Conservation (phyloP, 1,140 invertebrate genomes). For the Drosophila carrolli region DNA sequence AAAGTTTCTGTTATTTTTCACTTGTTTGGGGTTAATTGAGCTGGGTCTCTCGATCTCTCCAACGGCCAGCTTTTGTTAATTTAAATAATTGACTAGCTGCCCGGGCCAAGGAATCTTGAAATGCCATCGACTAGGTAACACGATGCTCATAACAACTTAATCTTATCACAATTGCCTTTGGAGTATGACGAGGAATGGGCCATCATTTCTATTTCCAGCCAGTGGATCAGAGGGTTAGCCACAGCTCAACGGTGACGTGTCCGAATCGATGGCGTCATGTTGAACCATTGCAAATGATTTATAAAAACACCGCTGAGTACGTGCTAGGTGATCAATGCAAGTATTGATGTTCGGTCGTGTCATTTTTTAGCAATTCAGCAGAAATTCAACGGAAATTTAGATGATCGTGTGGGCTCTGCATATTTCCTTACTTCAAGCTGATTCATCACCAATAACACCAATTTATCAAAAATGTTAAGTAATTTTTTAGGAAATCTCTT, state of each 20-base stretch:
- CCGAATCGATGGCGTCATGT: conserved; percentile 62
- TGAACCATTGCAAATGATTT: conserved; percentile 28
- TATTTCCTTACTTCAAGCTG: conserved; percentile 28
- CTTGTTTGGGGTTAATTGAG: conserved; percentile 76
- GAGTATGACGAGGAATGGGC: conserved; percentile 12
- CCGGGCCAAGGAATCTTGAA: conserved; percentile 17
- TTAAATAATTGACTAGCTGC: conserved; percentile 61
- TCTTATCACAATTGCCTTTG: conserved; percentile 65
- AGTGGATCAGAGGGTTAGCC: conserved; percentile 37
- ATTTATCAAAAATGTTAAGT: conserved; percentile 16
- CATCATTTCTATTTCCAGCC: conserved; percentile 69
- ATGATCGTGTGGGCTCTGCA: conserved; percentile 32
- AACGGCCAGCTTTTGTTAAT: conserved; percentile 41
- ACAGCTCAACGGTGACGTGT: conserved; percentile 49
- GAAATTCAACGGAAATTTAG: conserved; percentile 63
- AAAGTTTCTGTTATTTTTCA: conserved; percentile 56
- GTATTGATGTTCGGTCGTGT: conserved; percentile 28
- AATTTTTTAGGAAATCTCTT: background rate
- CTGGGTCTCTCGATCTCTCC: conserved; percentile 46
- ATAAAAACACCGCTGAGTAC: conserved; percentile 59
- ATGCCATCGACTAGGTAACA: conserved; percentile 10
- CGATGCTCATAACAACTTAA: conserved; percentile 46
- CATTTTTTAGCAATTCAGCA: conserved; percentile 36
- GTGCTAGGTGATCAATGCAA: conserved; percentile 49
- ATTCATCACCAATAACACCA: conserved; percentile 46